Conservation (phyloP, 2,888 invertebrate genomes). For the Gandaritis pyraliata region DNA sequence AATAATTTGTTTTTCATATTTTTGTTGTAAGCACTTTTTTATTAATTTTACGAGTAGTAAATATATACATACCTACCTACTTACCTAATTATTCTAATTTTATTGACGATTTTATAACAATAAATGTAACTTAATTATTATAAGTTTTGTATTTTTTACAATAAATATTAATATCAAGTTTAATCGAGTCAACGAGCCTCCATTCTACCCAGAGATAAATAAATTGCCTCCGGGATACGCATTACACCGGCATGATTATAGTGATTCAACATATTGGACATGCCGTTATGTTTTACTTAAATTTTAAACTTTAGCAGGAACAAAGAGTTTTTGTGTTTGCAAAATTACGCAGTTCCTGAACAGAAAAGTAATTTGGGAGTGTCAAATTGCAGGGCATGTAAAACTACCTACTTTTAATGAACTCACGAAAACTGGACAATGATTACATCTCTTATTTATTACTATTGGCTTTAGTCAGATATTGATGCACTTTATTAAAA, state of each 20-base stretch:
- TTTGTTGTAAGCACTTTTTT: too few relatives aligned
- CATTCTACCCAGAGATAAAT: not conserved
- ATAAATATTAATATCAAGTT: too few relatives aligned
- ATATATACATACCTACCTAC: too few relatives aligned
- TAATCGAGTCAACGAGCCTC: too few relatives aligned
- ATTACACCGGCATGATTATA: conserved; percentile 14
- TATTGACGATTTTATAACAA: too few relatives aligned
- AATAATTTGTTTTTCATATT: too few relatives aligned
- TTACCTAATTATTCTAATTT: too few relatives aligned
- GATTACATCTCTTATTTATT: conserved; percentile 50
- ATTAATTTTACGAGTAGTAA: too few relatives aligned
- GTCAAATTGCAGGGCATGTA: conserved; percentile 38
- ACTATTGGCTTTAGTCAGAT: conserved; percentile 37
- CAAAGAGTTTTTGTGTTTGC: conserved; percentile 20
- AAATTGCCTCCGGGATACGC: conserved; percentile 1
- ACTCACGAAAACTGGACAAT: conserved; percentile 41
- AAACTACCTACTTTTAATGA: too few relatives aligned
- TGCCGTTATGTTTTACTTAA: conserved; percentile 6
- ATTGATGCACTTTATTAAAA: conserved; percentile 27
- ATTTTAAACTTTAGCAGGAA: conserved; percentile 14
- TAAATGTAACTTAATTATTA: not conserved
- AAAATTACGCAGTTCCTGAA: conserved; percentile 40
- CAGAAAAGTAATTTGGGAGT: conserved; percentile 40
- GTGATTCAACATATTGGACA: conserved; percentile 13
- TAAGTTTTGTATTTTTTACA: not conserved